Evolutionary conservation across 1,140 invertebrate species (phyloP), one percentile per base, ranked within the genome.

Genomic region (Panagrolaimus sp.): DNA sequence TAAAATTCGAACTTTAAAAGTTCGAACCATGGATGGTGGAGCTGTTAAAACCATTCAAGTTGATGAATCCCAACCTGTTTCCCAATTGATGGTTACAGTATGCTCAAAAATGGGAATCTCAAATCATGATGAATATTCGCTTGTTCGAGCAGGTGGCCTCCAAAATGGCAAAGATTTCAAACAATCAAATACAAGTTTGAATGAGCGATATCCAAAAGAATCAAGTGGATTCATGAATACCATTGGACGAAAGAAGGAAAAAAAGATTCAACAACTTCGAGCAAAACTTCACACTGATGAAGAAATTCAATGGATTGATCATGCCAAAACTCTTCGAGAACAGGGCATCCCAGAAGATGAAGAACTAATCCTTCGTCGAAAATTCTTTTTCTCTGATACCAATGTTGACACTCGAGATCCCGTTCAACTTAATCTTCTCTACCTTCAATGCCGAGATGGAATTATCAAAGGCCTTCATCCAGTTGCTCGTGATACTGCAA

Each of bases 341-440:
- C 96, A 98, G 86, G 94, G 93, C 55, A 92, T 99, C 55, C 91
- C 93, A 76, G 91, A 94, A 82, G 87, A 88, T 14, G 93, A 96
- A 84, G 93, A 92, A 12, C 89, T 98, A 7, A 85, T 98, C 12
- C 87, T 99, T 43, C 87, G 93, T 63, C 86, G 96, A 68, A 96
- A 96, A 84, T 96, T 94, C 84, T 99, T 98, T 88, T 99, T 94
- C 86, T 97, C 94, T 0, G 96, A 99, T 86, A 92, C 96, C 80
- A 98, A 98, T 86, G 95, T 99, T 75, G 96, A 98, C 86, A 94
- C 93, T 12, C 86, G 94, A 65, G 96, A 99, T 87, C 96, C 96
- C 0, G 92, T 98, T 8, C 96, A 99, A 85, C 86, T 99, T 62
- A 96, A 96, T 84, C 86, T 99, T 74, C 87, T 99, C 0, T 99